Base-by-base conservation (phyloP, 1,140 invertebrate genomes). In the Drosophila ironensis region DNA sequence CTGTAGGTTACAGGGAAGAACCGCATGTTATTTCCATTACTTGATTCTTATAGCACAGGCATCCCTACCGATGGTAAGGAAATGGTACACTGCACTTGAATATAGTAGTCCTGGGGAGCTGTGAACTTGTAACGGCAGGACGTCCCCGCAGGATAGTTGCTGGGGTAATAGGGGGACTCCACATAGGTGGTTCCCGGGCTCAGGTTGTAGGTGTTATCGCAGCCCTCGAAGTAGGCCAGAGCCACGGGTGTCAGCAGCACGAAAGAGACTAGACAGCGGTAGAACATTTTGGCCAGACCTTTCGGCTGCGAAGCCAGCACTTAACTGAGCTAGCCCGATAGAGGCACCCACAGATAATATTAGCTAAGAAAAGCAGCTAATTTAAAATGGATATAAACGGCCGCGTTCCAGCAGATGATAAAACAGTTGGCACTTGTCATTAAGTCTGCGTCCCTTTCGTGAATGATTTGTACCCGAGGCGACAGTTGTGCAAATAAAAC, bases 91-190 rank as follows among this genome's bases (percentile, higher is more conserved):
- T 88, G 60, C 1, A 63, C 24, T n/a, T 54, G 52, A 9, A 89
- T 88, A 19, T 64, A 51, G n/a, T 88, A 61, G 22, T 89, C 88
- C 17, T 52, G 1, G 0, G 88, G 88, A 0, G 88, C 88, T 0
- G n/a, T 46, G 28, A 89, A 72, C 9, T 52, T 67, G 56, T 89
- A 89, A 2, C 88, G 88, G 22, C 88, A 89, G 24, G 88, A 89
- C 0, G 82, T 72, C n/a, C 87, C 42, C 4, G 67, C 25, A 8
- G 88, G 88, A 71, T 89, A 89, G 24, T 53, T 75, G 3, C 19
- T 40, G 16, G 86, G 78, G 42, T 88, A 89, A 47, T 71, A 77
- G 17, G 88, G 88, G 1, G 88, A 89, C 42, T 89, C 68, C 4
- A 89, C 12, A 37, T 75, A 86, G 9, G 68, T 53, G 12, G 35